A percentile compares a stretch with the other conserved stretches of the same genome.
These are phyloP conservation scores for Panthera uncia DNA, from an alignment of 2,113 vertebrate species.

Conservation along the genomic window DNA sequence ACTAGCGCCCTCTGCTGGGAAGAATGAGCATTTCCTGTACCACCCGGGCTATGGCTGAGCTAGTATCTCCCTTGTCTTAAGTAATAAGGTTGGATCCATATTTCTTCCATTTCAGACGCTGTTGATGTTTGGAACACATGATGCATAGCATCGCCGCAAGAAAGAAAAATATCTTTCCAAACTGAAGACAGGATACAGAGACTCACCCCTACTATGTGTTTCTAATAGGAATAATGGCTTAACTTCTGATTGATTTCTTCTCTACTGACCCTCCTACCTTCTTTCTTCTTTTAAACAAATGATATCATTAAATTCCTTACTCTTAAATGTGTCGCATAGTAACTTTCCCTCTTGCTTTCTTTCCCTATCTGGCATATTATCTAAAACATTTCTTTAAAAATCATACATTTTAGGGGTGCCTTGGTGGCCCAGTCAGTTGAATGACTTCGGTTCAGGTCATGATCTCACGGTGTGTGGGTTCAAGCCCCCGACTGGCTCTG, in stretches of 20 bases:
- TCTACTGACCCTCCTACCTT: neutral
- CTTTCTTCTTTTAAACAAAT: neutral
- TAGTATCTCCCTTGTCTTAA: neutral
- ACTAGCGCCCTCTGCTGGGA: slow-evolving; percentile 77
- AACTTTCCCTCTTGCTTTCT: neutral
- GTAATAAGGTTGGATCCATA: too few relatives aligned
- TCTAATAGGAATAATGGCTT: neutral
- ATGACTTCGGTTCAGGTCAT: too few relatives aligned
- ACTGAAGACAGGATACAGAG: neutral
- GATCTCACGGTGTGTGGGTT: too few relatives aligned
- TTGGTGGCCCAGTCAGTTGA: too few relatives aligned
- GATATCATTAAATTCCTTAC: neutral
- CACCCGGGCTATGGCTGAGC: neutral
- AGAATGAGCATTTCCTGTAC: neutral
- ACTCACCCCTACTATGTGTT: neutral
- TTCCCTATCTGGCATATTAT: neutral
- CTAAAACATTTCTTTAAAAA: neutral
- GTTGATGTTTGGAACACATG: neutral
- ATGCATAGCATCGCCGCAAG: neutral
- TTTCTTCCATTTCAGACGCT: neutral
- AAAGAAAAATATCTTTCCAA: neutral
- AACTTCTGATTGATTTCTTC: neutral
- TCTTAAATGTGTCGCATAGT: neutral
- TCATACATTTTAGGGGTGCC: neutral
- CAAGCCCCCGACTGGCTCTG: too few relatives aligned